Conservation (phyloP, 2,888 invertebrate genomes). For the Philereme transversata region DNA sequence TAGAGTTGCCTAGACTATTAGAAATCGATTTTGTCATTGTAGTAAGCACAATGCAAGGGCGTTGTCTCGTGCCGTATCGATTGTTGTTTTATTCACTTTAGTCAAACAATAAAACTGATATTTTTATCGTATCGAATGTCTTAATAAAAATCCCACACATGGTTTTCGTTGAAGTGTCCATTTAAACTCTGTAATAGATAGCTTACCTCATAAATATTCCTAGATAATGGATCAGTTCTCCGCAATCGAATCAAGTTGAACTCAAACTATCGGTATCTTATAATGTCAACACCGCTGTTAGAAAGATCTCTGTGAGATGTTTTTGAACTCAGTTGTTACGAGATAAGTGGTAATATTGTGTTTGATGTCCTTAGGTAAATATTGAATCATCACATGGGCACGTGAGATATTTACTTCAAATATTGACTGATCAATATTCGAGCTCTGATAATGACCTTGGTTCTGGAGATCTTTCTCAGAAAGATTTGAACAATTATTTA, state of each 20-base stretch:
- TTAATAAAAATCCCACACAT: constrained; percentile 52
- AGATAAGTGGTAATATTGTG: constrained; percentile 82
- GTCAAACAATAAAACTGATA: constrained; percentile 31
- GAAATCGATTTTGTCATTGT: constrained; percentile 33
- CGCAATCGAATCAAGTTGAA: constrained; percentile 61
- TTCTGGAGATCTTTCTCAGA: constrained; percentile 55
- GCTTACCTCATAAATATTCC: constrained; percentile 60
- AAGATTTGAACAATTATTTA: constrained; percentile 39
- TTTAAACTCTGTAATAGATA: constrained; percentile 59
- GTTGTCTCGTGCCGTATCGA: constrained; percentile 23
- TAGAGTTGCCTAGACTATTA: constrained; percentile 27
- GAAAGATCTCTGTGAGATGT: constrained; percentile 66
- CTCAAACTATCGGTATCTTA: constrained; percentile 59
- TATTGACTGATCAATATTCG: constrained; percentile 76
- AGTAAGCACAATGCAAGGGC: constrained; percentile 24
- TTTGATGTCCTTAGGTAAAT: constrained; percentile 77
- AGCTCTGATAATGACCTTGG: constrained; percentile 69
- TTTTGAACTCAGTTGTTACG: constrained; percentile 73
- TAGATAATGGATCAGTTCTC: constrained; percentile 59
- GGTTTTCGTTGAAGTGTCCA: constrained; percentile 50
- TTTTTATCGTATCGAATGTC: constrained; percentile 45
- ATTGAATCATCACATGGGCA: constrained; percentile 73
- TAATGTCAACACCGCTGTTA: constrained; percentile 63
- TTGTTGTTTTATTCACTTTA: constrained; percentile 30
- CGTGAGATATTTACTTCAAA: constrained; percentile 79